These are phyloP conservation scores for Tenthredo amoena DNA, from an alignment of 2,888 invertebrate species.

Conservation along the genomic window DNA sequence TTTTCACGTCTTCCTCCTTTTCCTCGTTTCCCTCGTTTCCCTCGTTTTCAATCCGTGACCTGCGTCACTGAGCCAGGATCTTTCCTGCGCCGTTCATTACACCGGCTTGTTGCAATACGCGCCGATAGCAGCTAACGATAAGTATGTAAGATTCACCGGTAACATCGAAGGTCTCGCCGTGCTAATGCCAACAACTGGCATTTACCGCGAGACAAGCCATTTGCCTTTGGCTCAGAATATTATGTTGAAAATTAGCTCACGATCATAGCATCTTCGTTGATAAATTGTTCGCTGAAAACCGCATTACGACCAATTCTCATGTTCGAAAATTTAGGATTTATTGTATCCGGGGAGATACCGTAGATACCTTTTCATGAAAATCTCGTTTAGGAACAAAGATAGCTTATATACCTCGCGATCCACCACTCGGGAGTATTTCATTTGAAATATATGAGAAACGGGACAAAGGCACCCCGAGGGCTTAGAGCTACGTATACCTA, in stretches of 20 bases:
- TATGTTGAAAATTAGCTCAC: conserved; percentile 37
- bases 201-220: conserved; percentile 66
- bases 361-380: background rate
- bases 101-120: conserved; percentile 15
- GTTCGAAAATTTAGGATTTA: background rate
- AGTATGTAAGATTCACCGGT: conserved; percentile 52
- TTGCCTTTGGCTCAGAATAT: conserved; percentile 9
- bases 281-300: background rate
- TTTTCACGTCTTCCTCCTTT: background rate
- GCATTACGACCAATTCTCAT: background rate
- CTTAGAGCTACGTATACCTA: background rate
- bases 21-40: background rate
- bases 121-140: conserved; percentile 1
- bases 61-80: background rate
- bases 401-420: background rate
- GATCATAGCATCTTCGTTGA: conserved; percentile 1
- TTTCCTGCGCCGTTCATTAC: background rate
- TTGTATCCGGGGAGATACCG: background rate
- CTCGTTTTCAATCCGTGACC: background rate
- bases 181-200: conserved; percentile 77
- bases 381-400: background rate
- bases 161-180: conserved; percentile 73
- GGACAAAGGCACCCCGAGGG: conserved; percentile 43
- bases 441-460: conserved; percentile 21
- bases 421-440: background rate